Evolutionary conservation across 2,797 vertebrate species (phyloP).

Genomic region (Muscicapa striata): DNA sequence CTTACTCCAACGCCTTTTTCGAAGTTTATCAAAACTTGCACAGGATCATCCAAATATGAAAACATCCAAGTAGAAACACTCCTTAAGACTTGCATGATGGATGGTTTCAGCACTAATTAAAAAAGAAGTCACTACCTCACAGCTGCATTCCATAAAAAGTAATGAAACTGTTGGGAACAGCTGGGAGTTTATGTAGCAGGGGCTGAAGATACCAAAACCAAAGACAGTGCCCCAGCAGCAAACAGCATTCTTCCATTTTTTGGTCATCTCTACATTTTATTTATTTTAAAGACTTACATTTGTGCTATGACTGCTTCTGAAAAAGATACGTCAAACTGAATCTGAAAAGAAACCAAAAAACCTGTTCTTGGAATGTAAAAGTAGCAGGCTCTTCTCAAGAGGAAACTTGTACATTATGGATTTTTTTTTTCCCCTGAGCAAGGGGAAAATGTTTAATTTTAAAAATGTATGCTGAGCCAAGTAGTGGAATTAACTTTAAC

Average conservation of each 20-base stretch:
- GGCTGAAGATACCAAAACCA: not conserved
- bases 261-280: not conserved
- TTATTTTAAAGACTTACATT: not conserved
- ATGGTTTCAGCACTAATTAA: not conserved
- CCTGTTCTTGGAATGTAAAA: not conserved
- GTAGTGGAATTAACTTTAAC: not conserved
- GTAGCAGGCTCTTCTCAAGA: not conserved
- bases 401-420: not conserved
- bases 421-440: not conserved
- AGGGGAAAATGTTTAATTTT: not conserved
- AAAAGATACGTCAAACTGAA: not conserved
- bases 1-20: not conserved
- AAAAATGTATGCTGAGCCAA: not conserved
- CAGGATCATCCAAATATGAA: not conserved
- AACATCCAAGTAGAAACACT: not conserved
- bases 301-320: not conserved
- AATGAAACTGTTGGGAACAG: slow-evolving; percentile 10
- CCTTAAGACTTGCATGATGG: not conserved
- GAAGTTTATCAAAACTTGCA: not conserved
- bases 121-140: not conserved
- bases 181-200: not conserved
- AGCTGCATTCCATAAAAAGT: slow-evolving; percentile 15
- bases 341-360: not conserved
- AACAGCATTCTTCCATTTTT: not conserved
- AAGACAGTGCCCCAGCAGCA: not conserved